phyloP scores from a whole-genome alignment of 2,113 vertebrate species.

The Catagonus wagneri region DNA sequence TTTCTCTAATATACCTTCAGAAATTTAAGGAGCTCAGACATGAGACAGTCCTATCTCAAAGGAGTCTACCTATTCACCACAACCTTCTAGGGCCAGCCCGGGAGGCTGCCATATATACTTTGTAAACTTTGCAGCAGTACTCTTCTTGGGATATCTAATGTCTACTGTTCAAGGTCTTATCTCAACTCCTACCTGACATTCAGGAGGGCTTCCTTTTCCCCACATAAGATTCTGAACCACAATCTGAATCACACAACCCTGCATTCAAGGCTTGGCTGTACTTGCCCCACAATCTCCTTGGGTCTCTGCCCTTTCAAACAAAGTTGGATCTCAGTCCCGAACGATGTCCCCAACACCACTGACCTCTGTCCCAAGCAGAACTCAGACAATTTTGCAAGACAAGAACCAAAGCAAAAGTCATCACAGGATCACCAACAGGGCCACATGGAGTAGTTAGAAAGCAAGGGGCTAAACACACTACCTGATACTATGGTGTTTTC shows the following conservation, averaged over 20 bases:
- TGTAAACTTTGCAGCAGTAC: not conserved
- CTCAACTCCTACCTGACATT: not conserved
- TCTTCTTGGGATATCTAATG: not conserved
- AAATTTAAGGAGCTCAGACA: not conserved
- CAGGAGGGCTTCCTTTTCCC: not conserved
- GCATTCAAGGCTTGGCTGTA: not conserved
- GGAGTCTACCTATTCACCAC: not conserved
- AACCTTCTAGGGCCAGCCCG: not conserved
- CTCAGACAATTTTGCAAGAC: not conserved
- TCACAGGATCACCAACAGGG: not conserved
- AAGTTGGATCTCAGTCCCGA: not conserved
- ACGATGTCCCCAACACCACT: not conserved
- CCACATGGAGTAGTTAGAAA: not conserved
- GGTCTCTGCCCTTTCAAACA: not conserved
- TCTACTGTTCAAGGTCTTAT: not conserved
- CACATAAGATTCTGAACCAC: not conserved
- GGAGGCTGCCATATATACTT: not conserved
- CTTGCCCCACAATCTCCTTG: not conserved
- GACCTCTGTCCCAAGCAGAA: not conserved
- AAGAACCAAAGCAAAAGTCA: conserved; percentile 16
- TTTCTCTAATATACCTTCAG: not conserved
- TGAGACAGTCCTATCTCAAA: not conserved
- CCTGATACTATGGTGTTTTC: too few relatives aligned
- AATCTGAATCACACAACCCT: not conserved
- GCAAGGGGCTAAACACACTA: not conserved